Evolutionary conservation across 2,888 invertebrate species (phyloP).

Genomic region (Macropis europaea): DNA sequence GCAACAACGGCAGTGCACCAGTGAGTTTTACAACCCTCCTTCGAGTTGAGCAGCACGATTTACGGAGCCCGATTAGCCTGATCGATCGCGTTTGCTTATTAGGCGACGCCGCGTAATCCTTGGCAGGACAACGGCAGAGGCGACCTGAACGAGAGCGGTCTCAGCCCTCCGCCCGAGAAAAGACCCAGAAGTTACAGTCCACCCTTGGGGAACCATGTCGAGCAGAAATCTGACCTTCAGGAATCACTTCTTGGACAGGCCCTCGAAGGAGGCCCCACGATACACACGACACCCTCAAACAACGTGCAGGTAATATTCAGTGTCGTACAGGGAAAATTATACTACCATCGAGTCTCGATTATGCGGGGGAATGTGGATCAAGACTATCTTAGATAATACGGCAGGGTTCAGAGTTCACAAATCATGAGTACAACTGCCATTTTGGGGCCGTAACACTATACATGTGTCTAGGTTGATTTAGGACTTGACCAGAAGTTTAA

Average conservation of each 20-base stretch:
- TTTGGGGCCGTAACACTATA: no score
- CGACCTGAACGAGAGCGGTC: constrained; percentile 80
- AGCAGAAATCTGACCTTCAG: constrained; percentile 83
- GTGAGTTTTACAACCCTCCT: constrained; percentile 80
- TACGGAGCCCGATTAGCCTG: no score
- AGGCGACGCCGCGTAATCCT: constrained; percentile 83
- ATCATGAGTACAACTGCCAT: no score
- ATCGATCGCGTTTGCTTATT: constrained; percentile 22
- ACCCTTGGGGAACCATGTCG: constrained; percentile 74
- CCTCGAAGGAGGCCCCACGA: constrained; percentile 87
- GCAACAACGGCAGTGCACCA: constrained; percentile 87
- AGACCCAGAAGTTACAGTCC: constrained; percentile 78
- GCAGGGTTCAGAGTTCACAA: no score
- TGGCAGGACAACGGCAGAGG: constrained; percentile 84
- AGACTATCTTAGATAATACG: no score
- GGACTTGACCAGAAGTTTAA: no score
- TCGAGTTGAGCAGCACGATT: no score
- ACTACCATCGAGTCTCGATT: no score
- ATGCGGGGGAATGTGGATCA: no score
- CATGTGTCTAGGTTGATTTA: no score
- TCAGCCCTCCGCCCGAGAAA: constrained; percentile 83
- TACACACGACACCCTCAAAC: constrained; percentile 81
- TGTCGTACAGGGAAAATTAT: no score
- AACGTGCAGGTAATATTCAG: constrained; percentile 77
- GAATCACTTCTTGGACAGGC: constrained; percentile 89